A percentile compares a stretch with the other conserved stretches of the same genome.
Evolutionary conservation across 2,113 vertebrate genomes (phyloP).

Genomic region (Melanerpes formicivorus): DNA sequence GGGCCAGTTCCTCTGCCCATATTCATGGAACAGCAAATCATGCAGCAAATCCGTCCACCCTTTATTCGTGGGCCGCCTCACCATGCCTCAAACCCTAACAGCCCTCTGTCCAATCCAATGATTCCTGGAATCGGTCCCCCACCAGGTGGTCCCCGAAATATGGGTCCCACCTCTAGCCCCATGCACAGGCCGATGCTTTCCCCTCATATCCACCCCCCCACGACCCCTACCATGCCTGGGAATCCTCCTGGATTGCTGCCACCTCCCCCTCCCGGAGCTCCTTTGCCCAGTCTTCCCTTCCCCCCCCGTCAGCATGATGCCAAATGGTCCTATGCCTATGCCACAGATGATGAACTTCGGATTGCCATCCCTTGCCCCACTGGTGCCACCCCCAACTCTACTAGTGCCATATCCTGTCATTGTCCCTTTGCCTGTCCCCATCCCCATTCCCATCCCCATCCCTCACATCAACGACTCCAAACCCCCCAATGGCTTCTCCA

Average conservation of each 20-base stretch:
- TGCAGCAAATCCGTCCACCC: conserved; percentile 94
- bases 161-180: conserved; percentile 91
- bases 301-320: conserved; percentile 95
- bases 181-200: conserved; percentile 96
- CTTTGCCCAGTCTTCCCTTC: conserved; percentile 90
- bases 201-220: conserved; percentile 89
- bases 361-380: conserved; percentile 93
- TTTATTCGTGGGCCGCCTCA: conserved; percentile 89
- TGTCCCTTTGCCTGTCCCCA: conserved; percentile 94
- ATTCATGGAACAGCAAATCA: conserved; percentile 99
- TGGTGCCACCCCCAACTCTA: conserved; percentile 96
- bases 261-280: conserved; percentile 86
- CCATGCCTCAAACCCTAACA: conserved; percentile 88
- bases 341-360: conserved; percentile 97
- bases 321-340: conserved; percentile 91
- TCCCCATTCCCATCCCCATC: conserved; percentile 96
- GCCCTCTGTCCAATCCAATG: conserved; percentile 92
- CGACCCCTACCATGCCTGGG: conserved; percentile 86
- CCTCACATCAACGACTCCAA: conserved; percentile 88
- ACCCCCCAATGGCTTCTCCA: conserved; percentile 85
- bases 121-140: conserved; percentile 92
- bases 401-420: conserved; percentile 98
- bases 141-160: conserved; percentile 84
- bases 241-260: conserved; percentile 89
- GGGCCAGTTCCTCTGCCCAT: conserved; percentile 95